Conservation (phyloP, 2,888 invertebrate genomes). For the Meteorus cinctellus region DNA sequence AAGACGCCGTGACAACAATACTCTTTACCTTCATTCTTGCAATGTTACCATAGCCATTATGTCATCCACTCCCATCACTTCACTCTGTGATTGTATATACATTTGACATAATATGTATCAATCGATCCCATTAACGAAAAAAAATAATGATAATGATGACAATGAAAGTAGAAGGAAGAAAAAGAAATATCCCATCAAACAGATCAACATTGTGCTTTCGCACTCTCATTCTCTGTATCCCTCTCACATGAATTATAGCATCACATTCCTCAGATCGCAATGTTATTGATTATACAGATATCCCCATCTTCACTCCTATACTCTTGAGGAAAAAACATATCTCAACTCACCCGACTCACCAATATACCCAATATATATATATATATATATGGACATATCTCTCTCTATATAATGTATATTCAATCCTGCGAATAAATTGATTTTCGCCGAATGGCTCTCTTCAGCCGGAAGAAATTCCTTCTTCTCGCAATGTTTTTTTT, state of each 20-base stretch:
- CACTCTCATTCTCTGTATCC: not conserved
- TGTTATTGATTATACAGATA: not conserved
- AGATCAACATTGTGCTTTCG: conserved; percentile 19
- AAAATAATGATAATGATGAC: not conserved
- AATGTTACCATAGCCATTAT: not conserved
- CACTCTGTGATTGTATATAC: not conserved
- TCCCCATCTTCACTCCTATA: not conserved
- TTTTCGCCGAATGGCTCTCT: conserved; percentile 31
- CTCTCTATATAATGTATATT: conserved; percentile 15
- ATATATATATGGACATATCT: too few species aligned
- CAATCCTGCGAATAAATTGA: conserved; percentile 34
- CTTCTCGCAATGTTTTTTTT: conserved; percentile 38
- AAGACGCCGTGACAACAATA: not conserved
- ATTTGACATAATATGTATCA: not conserved
- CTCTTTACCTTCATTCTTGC: not conserved
- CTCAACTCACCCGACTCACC: not conserved
- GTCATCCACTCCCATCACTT: not conserved
- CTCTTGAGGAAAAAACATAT: not conserved
- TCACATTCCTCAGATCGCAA: conserved; percentile 23
- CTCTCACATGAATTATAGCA: conserved; percentile 34
- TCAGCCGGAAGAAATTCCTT: conserved; percentile 11
- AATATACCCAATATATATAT: too few species aligned
- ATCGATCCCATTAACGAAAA: not conserved
- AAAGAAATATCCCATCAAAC: not conserved
- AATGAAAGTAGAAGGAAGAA: conserved; percentile 17